phyloP scores from a whole-genome alignment of 1,140 invertebrate species.

The Ganaspis sp. region DNA sequence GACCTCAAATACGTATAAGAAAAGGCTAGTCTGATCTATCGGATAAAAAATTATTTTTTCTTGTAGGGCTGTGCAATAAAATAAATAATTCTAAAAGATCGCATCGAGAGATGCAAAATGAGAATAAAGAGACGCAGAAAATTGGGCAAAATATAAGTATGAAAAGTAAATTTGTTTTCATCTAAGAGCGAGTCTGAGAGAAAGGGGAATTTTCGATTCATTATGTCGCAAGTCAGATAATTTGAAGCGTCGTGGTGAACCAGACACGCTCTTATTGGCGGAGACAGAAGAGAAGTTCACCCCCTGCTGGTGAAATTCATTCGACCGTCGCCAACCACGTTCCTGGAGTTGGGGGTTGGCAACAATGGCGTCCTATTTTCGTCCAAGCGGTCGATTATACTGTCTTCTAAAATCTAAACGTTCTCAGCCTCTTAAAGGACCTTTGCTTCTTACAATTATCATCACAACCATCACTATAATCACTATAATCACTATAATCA shows the following conservation, averaged over 20 bases:
- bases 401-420: not conserved
- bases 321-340: conserved; percentile 13
- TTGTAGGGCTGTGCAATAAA: too few relatives aligned
- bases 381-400: conserved; percentile 12
- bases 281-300: conserved; percentile 19
- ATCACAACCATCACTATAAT: not conserved
- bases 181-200: not conserved
- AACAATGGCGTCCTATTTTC: conserved; percentile 25
- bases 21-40: too few relatives aligned
- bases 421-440: not conserved
- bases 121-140: too few relatives aligned
- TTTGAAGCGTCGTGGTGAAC: conserved; percentile 6
- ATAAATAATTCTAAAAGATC: too few relatives aligned
- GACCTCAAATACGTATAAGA: too few relatives aligned
- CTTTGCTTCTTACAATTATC: not conserved
- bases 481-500: too few relatives aligned
- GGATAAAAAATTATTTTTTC: too few relatives aligned
- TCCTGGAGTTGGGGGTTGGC: not conserved
- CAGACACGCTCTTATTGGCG: conserved; percentile 15
- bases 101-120: too few relatives aligned
- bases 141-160: not conserved
- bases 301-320: conserved; percentile 15
- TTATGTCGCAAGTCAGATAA: conserved; percentile 5
- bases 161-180: not conserved
- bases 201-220: conserved; percentile 3